Evolutionary conservation across 2,888 invertebrate genomes (phyloP).

Genomic region (Zaprionus bogoriensis): DNA sequence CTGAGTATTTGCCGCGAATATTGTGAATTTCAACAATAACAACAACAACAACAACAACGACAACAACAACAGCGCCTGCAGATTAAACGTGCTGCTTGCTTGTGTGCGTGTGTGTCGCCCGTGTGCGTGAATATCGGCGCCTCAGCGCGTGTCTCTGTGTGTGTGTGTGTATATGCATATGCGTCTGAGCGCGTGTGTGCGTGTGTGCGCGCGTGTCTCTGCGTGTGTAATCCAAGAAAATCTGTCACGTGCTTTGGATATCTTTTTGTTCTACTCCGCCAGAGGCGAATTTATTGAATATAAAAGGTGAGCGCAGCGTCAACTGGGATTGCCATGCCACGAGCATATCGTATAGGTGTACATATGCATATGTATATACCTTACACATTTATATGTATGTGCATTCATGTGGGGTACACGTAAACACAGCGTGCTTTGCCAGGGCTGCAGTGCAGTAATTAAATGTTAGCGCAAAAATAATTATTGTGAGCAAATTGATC

Average conservation of each 20-base stretch:
- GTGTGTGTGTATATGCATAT: slow-evolving; percentile 22
- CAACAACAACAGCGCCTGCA: slow-evolving; percentile 45
- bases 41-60: too few relatives aligned
- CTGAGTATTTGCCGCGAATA: slow-evolving; percentile 50
- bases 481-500: too few relatives aligned
- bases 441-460: too few relatives aligned
- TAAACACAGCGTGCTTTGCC: slow-evolving; percentile 11
- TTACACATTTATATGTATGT: too few relatives aligned
- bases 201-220: slow-evolving; percentile 32
- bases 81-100: slow-evolving; percentile 1
- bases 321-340: slow-evolving; percentile 39
- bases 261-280: slow-evolving; percentile 59
- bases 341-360: background rate
- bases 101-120: slow-evolving; percentile 1
- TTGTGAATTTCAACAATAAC: slow-evolving; percentile 49
- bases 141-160: background rate
- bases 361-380: too few relatives aligned
- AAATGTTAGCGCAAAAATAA: too few relatives aligned
- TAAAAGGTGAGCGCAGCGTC: slow-evolving; percentile 60
- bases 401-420: slow-evolving; percentile 42
- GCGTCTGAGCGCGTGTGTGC: slow-evolving; percentile 17
- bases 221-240: slow-evolving; percentile 67
- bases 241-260: slow-evolving; percentile 75
- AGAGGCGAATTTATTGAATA: slow-evolving; percentile 64
- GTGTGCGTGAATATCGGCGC: background rate